Evolutionary conservation across 2,888 invertebrate genomes (phyloP).

Genomic region (Chesias legatella): DNA sequence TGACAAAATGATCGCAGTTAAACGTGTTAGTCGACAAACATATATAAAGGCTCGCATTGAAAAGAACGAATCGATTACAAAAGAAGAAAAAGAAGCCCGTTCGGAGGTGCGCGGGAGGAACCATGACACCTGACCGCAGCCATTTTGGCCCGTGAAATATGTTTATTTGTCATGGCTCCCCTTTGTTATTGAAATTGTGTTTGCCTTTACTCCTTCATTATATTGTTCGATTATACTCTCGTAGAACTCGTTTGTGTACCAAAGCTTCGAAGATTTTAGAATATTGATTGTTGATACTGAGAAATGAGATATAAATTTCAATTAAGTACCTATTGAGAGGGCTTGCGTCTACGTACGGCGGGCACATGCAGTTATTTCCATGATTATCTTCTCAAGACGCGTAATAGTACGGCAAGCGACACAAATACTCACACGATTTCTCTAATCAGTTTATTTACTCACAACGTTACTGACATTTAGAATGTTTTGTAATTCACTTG

Average conservation of each 20-base stretch:
- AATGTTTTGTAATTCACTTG: conserved; percentile 16
- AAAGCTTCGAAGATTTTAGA: conserved; percentile 73
- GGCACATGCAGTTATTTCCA: conserved; percentile 57
- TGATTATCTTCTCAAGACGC: conserved; percentile 63
- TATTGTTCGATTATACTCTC: conserved; percentile 77
- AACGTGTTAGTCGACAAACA: conserved; percentile 41
- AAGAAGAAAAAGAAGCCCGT: conserved; percentile 58
- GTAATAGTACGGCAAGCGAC: conserved; percentile 47
- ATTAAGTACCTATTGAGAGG: conserved; percentile 72
- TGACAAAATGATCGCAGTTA: conserved; percentile 25
- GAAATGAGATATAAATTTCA: conserved; percentile 80
- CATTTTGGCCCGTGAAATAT: conserved; percentile 80
- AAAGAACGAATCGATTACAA: conserved; percentile 74
- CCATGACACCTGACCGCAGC: conserved; percentile 79
- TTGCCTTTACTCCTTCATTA: conserved; percentile 80
- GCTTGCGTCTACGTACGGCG: conserved; percentile 49
- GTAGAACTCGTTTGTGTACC: conserved; percentile 74
- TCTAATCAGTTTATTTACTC: conserved; percentile 49
- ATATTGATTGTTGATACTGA: conserved; percentile 80
- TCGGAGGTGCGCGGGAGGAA: conserved; percentile 43
- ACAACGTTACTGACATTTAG: no score
- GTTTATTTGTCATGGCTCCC: conserved; percentile 78
- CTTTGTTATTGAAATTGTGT: conserved; percentile 80
- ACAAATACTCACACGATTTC: conserved; percentile 49
- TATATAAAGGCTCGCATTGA: conserved; percentile 56